phyloP scores from a whole-genome alignment of 2,797 vertebrate species.

The Pteropus rufus region DNA sequence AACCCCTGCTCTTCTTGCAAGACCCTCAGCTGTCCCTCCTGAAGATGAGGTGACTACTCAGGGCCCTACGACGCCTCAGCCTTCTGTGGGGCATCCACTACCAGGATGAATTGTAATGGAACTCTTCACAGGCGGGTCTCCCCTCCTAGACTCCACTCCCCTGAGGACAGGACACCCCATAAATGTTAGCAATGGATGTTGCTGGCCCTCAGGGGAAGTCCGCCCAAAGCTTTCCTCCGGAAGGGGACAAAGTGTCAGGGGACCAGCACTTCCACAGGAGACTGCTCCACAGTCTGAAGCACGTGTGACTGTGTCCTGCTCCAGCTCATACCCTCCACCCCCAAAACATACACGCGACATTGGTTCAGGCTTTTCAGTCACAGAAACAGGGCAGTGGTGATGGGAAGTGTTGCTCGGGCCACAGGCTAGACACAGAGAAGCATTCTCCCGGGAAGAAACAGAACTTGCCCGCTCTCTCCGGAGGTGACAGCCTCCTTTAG shows the following conservation, averaged over 20 bases:
- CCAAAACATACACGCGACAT: background rate
- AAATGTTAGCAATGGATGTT: background rate
- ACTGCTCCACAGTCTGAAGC: background rate
- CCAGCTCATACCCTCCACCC: rapidly evolving
- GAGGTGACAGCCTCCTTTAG: slow-evolving; percentile 47
- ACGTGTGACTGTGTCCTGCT: background rate
- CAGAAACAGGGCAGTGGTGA: background rate
- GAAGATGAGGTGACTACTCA: background rate
- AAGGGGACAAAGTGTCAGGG: background rate
- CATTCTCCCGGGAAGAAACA: slow-evolving; percentile 21
- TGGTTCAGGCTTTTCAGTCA: background rate
- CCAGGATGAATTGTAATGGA: background rate
- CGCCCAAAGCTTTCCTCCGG: background rate
- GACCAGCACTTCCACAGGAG: background rate
- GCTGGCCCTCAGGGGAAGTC: background rate
- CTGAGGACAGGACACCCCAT: background rate
- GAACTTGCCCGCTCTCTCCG: background rate
- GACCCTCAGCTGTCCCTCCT: background rate
- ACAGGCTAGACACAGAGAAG: slow-evolving; percentile 19
- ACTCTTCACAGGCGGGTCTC: background rate
- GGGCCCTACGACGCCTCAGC: background rate
- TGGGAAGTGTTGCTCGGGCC: slow-evolving; percentile 12
- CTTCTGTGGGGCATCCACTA: background rate
- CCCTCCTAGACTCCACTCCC: background rate
- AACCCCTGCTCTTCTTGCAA: background rate